phyloP scores from a whole-genome alignment of 2,888 invertebrate genomes.

The Athalia rosae region DNA sequence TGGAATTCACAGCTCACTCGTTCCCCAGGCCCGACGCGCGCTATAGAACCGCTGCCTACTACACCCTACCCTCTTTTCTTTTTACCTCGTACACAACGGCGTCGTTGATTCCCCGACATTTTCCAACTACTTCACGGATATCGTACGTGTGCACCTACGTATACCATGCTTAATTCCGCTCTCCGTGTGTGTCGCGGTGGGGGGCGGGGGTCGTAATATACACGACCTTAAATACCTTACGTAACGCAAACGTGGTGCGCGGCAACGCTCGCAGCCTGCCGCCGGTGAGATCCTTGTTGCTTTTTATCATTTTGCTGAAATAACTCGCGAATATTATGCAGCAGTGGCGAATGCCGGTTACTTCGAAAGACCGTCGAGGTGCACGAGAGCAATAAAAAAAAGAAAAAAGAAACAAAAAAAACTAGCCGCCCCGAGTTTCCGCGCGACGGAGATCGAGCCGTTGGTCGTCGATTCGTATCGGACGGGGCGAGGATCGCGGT shows the following conservation, averaged over 20 bases:
- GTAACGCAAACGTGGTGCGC: too few species aligned
- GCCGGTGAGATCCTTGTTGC: neutral
- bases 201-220: too few species aligned
- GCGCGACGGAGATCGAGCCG: slow-evolving; percentile 32
- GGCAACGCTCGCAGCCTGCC: too few species aligned
- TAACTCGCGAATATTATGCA: slow-evolving; percentile 25
- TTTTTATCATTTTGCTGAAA: slow-evolving; percentile 32
- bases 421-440: neutral
- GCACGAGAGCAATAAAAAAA: slow-evolving; percentile 14
- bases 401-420: slow-evolving; percentile 11
- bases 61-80: neutral
- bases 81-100: neutral
- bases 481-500: too few species aligned
- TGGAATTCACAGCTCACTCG: slow-evolving; percentile 41
- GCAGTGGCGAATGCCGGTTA: neutral
- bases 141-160: neutral
- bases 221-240: too few species aligned
- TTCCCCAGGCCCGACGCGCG: slow-evolving; percentile 2
- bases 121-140: neutral
- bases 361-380: slow-evolving; percentile 7
- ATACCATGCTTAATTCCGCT: neutral
- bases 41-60: neutral
- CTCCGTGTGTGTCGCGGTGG: too few species aligned
- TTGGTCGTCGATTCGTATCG: slow-evolving; percentile 17
- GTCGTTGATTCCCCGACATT: slow-evolving; percentile 19